A percentile compares a stretch with the other conserved stretches of the same genome.
phyloP scores from a whole-genome alignment of 2,113 vertebrate species.

The Onychostruthus taczanowskii region DNA sequence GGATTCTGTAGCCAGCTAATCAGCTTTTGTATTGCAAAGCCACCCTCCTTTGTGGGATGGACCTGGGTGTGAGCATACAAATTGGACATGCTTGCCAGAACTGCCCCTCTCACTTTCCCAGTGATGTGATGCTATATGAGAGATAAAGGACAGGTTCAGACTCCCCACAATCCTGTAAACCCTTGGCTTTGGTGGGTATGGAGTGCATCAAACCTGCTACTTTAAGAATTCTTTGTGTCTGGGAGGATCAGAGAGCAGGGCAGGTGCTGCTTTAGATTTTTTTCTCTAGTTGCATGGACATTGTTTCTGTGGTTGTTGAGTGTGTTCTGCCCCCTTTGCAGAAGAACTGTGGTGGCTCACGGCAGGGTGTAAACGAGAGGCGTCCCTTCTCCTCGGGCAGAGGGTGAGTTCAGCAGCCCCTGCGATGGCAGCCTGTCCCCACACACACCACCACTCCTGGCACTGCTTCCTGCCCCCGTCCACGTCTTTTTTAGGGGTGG shows the following conservation, averaged over 20 bases:
- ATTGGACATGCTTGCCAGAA: neutral
- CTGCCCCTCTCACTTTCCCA: neutral
- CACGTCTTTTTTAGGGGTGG: neutral
- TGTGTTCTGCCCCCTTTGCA: neutral
- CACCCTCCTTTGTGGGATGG: neutral
- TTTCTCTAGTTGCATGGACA: neutral
- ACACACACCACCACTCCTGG: neutral
- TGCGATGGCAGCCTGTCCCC: neutral
- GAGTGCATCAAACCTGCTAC: neutral
- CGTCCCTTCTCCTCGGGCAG: neutral
- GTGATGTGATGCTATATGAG: neutral
- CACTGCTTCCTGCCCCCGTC: neutral
- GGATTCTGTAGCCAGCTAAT: neutral
- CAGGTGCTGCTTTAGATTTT: neutral
- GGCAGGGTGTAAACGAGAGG: neutral
- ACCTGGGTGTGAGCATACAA: neutral
- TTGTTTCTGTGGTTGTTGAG: neutral
- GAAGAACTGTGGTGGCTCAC: conserved; percentile 21
- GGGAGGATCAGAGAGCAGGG: neutral
- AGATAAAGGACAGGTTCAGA: neutral
- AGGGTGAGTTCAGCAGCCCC: conserved; percentile 32
- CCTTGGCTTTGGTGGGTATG: neutral
- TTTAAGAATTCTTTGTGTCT: neutral
- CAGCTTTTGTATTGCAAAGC: neutral
- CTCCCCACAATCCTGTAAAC: neutral